Evolutionary conservation across 2,888 invertebrate genomes (phyloP).

Genomic region (Papilio gigon): DNA sequence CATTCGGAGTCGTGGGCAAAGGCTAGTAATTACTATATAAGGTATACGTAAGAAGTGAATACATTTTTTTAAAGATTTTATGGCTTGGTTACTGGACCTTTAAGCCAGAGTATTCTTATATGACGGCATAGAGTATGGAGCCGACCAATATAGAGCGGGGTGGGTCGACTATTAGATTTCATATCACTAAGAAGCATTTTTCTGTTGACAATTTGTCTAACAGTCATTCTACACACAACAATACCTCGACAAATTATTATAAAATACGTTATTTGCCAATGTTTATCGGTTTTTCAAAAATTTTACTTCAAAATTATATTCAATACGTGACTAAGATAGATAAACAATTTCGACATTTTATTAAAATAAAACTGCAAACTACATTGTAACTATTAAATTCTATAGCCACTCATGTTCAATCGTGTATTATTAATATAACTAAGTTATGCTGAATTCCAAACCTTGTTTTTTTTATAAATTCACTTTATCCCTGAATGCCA

Average conservation of each 20-base stretch:
- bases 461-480: background rate
- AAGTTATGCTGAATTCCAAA: background rate
- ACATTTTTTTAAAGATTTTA: no score
- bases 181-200: conserved; percentile 7
- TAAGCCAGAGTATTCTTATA: no score
- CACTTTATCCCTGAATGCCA: conserved; percentile 2
- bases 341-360: conserved; percentile 1
- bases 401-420: background rate
- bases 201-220: background rate
- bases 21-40: no score
- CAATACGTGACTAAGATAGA: background rate
- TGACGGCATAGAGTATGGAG: no score
- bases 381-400: conserved; percentile 1
- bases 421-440: background rate
- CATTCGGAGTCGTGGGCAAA: no score
- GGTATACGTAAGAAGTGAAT: no score
- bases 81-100: no score
- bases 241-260: conserved; percentile 4
- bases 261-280: background rate
- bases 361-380: background rate
- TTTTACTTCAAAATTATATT: background rate
- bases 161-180: background rate
- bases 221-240: conserved; percentile 19
- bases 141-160: no score
- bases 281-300: background rate